A percentile compares a stretch with the other conserved stretches of the same genome.
Evolutionary conservation across 2,113 vertebrate genomes (phyloP).

Genomic region (Macheiramphus alcinus): DNA sequence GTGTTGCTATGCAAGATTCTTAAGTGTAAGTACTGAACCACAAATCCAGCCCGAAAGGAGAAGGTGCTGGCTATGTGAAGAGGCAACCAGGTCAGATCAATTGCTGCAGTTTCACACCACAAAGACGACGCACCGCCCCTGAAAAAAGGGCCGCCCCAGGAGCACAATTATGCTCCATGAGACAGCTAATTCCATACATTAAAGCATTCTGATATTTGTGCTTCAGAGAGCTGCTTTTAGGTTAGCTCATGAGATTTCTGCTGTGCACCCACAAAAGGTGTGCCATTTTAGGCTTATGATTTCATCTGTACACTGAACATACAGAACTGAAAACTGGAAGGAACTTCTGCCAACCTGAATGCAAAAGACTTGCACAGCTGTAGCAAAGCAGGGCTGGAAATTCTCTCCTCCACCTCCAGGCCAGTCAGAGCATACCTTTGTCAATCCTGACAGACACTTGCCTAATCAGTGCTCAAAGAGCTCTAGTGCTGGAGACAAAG

Average conservation of each 20-base stretch:
- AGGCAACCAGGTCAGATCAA: not conserved
- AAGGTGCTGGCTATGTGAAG: not conserved
- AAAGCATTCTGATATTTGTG: not conserved
- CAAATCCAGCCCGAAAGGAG: too few species aligned
- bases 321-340: not conserved
- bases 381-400: not conserved
- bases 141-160: not conserved
- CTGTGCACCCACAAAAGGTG: not conserved
- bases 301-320: not conserved
- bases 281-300: not conserved
- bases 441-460: fast-evolving
- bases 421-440: not conserved
- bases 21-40: not conserved
- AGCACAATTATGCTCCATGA: not conserved
- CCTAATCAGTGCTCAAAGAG: not conserved
- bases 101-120: not conserved
- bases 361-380: not conserved
- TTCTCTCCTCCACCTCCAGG: not conserved
- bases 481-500: not conserved
- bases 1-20: not conserved
- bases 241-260: not conserved
- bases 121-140: fast-evolving
- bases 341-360: not conserved
- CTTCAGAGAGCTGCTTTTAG: not conserved
- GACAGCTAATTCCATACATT: fast-evolving